Evolutionary conservation across 2,113 vertebrate genomes (phyloP).

Genomic region (Alethe diademata): DNA sequence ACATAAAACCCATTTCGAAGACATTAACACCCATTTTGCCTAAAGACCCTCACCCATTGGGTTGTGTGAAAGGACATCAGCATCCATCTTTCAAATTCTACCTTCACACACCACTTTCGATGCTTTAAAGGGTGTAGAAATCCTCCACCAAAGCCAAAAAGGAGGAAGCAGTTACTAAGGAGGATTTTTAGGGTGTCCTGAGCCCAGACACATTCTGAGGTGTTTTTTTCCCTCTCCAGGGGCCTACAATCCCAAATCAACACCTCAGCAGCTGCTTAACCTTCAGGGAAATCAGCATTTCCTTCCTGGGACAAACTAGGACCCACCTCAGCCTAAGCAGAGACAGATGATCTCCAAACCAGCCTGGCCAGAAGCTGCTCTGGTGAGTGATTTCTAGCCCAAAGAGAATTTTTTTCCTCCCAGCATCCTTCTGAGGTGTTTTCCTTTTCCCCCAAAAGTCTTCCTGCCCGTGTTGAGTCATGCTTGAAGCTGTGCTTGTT

Average conservation of each 20-base stretch:
- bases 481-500: neutral
- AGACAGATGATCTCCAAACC: neutral
- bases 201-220: neutral
- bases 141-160: neutral
- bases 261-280: neutral
- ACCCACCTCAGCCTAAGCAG: neutral
- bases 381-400: neutral
- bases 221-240: neutral
- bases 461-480: neutral
- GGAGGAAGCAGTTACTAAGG: neutral
- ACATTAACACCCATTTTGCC: neutral
- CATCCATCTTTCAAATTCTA: neutral
- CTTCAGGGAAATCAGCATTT: no score
- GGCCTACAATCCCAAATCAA: neutral
- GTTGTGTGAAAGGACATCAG: neutral
- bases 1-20: neutral
- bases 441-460: neutral
- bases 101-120: accelerated
- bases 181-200: neutral
- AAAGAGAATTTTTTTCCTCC: neutral
- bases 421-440: neutral
- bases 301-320: neutral
- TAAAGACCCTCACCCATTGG: accelerated
- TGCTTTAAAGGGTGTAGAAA: neutral
- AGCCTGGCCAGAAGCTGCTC: neutral